Conservation (phyloP, 1,140 invertebrate species). For the Ganaspis sp. region DNA sequence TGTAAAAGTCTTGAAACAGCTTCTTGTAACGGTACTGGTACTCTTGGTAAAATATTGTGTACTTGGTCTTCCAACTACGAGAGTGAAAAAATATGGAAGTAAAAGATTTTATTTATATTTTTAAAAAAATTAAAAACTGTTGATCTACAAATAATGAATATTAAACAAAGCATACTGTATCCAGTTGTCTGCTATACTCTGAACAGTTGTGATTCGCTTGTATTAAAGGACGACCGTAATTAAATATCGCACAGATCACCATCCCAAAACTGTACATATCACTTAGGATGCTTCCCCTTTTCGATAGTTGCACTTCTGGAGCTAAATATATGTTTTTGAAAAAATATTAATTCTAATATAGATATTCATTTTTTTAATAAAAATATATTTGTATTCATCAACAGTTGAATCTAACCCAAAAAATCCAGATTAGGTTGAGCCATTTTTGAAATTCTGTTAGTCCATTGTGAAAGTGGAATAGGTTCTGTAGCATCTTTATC, state of each 20-base stretch:
- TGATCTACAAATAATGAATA: background rate
- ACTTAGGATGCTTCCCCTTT: slow-evolving; percentile 88
- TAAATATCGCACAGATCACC: slow-evolving; percentile 94
- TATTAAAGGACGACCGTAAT: slow-evolving; percentile 89
- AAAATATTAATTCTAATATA: background rate
- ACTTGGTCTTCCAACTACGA: slow-evolving; percentile 88
- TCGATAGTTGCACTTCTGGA: slow-evolving; percentile 91
- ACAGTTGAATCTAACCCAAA: slow-evolving; percentile 81
- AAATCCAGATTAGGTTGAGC: slow-evolving; percentile 95
- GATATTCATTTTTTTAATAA: background rate
- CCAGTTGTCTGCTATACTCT: slow-evolving; percentile 92
- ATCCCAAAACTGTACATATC: slow-evolving; percentile 98
- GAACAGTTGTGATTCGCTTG: slow-evolving; percentile 92
- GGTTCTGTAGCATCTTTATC: slow-evolving; percentile 83
- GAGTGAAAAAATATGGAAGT: background rate
- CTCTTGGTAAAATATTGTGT: slow-evolving; percentile 83
- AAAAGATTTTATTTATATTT: too few relatives aligned
- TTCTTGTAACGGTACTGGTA: slow-evolving; percentile 91
- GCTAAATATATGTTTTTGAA: slow-evolving; percentile 76
- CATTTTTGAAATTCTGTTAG: slow-evolving; percentile 91
- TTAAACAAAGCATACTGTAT: slow-evolving; percentile 83
- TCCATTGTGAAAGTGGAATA: slow-evolving; percentile 89
- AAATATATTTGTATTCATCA: background rate
- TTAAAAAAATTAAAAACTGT: too few relatives aligned
- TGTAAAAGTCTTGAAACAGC: slow-evolving; percentile 89